These are phyloP conservation scores for Gerris buenoi DNA, from an alignment of 1,140 invertebrate genomes.

Conservation along the genomic window DNA sequence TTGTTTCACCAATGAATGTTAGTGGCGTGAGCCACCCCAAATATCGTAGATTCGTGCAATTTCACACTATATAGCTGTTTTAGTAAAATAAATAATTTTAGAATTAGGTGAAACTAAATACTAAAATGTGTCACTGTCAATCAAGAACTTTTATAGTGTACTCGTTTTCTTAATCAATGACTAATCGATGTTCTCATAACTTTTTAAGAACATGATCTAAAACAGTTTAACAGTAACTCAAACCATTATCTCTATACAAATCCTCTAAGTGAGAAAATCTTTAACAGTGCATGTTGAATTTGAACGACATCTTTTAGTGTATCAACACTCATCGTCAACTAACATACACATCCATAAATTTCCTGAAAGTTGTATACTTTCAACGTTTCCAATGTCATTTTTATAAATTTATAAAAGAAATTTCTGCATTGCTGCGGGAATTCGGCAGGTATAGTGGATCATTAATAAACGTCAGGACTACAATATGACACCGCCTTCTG, in stretches of 20 bases:
- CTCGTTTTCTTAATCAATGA: neutral
- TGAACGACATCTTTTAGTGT: constrained; percentile 15
- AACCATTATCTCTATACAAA: constrained; percentile 18
- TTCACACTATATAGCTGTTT: neutral
- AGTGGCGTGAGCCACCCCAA: neutral
- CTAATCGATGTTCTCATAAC: neutral
- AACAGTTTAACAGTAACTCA: constrained; percentile 2
- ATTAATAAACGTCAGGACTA: neutral
- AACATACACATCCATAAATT: constrained; percentile 22
- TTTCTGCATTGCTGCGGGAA: neutral
- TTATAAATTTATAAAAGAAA: neutral
- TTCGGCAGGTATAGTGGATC: neutral
- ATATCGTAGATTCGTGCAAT: constrained; percentile 8
- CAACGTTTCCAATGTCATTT: neutral
- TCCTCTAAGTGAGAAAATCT: constrained; percentile 12
- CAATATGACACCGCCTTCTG: neutral
- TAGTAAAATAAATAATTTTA: neutral
- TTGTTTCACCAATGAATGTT: neutral
- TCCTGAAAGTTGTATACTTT: neutral
- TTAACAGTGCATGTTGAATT: constrained; percentile 12
- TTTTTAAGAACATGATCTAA: neutral
- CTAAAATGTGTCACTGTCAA: neutral
- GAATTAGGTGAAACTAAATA: neutral
- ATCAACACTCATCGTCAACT: constrained; percentile 30
- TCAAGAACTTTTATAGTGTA: neutral